These are phyloP conservation scores for Apostichopus japonicus DNA, from an alignment of 35 echinoderm and acorn worm genomes.

Conservation along the genomic window DNA sequence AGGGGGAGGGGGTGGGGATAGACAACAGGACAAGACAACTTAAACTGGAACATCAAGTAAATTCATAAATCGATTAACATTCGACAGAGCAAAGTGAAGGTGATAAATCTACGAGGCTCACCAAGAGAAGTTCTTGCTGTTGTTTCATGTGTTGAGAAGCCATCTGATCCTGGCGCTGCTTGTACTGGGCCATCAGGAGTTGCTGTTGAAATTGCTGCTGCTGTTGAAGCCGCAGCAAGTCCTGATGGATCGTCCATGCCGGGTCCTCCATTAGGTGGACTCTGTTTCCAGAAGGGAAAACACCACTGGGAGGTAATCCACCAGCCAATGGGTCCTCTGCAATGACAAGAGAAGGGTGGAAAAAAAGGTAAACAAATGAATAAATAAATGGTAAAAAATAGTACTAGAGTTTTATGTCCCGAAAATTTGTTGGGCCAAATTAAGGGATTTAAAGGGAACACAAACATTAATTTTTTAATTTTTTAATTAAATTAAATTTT, in stretches of 20 bases:
- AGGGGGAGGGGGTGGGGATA: too few relatives aligned
- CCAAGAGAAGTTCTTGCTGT: constrained; percentile 86
- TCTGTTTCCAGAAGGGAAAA: constrained; percentile 44
- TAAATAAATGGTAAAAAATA: too few relatives aligned
- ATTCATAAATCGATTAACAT: too few relatives aligned
- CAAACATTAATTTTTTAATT: too few relatives aligned
- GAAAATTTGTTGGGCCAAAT: too few relatives aligned
- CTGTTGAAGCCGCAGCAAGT: constrained; percentile 75
- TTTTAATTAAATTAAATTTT: too few relatives aligned
- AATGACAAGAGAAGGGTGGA: background rate
- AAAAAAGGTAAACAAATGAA: too few relatives aligned
- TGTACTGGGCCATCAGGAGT: constrained; percentile 90
- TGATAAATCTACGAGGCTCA: constrained; percentile 27
- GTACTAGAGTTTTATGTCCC: too few relatives aligned
- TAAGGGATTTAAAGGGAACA: too few relatives aligned
- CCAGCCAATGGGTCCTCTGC: constrained; percentile 44
- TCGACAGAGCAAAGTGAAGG: too few relatives aligned
- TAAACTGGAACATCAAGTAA: too few relatives aligned
- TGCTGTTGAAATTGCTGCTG: constrained; percentile 99
- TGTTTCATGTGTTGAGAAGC: constrained; percentile 93
- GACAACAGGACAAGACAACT: too few relatives aligned
- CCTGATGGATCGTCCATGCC: constrained; percentile 56
- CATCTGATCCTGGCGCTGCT: constrained; percentile 79
- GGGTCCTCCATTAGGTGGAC: constrained; percentile 26
- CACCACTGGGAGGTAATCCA: constrained; percentile 34